A percentile compares a stretch with the other conserved stretches of the same genome.
phyloP scores from a whole-genome alignment of 2,888 invertebrate species.

The Lamellibrachia columna region DNA sequence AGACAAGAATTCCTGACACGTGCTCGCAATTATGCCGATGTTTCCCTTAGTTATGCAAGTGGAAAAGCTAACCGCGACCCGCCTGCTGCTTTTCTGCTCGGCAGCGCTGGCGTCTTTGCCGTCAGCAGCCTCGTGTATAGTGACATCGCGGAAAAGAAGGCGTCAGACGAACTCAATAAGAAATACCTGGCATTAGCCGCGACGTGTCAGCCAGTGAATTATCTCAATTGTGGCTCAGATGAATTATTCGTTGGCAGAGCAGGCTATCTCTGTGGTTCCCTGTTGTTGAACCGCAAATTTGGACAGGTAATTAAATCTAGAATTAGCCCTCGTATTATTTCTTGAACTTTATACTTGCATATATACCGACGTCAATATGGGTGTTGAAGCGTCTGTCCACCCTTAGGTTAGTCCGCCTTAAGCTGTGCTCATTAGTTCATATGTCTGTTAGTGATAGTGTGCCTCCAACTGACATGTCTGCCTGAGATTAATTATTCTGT shows the following conservation, averaged over 20 bases:
- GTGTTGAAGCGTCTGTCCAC: no score
- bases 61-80: conserved; percentile 68
- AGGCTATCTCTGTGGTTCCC: conserved; percentile 81
- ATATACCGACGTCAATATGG: not conserved
- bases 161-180: conserved; percentile 42
- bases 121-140: conserved; percentile 68
- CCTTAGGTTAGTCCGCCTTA: no score
- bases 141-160: conserved; percentile 63
- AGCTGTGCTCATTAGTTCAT: no score
- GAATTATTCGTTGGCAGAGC: conserved; percentile 87
- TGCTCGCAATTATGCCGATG: conserved; percentile 73
- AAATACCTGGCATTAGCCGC: conserved; percentile 68
- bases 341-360: not conserved
- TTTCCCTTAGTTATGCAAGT: conserved; percentile 71
- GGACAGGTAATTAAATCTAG: conserved; percentile 37
- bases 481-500: not conserved
- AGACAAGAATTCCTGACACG: conserved; percentile 69
- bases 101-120: conserved; percentile 81
- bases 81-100: conserved; percentile 79
- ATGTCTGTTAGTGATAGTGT: no score
- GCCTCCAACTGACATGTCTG: no score
- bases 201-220: conserved; percentile 65
- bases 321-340: not conserved
- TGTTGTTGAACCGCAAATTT: conserved; percentile 73
- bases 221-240: conserved; percentile 72